Conservation (phyloP, 92 coral and sea anemone genomes). For the Scolanthus callimorphus region DNA sequence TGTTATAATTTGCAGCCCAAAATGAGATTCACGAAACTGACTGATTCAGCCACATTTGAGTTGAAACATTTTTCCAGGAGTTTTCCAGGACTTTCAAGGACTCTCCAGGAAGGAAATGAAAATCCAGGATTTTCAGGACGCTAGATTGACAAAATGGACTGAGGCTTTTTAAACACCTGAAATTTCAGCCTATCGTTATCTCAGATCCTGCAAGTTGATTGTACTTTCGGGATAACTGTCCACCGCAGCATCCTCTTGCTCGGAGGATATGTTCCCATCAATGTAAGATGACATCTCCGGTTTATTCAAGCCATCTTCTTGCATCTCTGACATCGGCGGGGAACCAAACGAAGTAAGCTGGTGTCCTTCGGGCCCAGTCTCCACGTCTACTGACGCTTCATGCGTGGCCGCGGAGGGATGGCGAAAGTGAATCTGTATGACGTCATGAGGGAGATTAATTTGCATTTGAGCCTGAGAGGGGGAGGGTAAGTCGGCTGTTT, state of each 20-base stretch:
- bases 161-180: not conserved
- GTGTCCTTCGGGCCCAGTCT: constrained; percentile 12
- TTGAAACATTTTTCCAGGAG: too few species aligned
- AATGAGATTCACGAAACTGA: too few species aligned
- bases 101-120: too few species aligned
- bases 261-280: constrained; percentile 62
- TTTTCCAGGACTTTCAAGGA: too few species aligned
- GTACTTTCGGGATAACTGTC: constrained; percentile 92
- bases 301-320: constrained; percentile 36
- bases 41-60: too few species aligned
- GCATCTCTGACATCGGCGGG: constrained; percentile 34
- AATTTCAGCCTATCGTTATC: constrained; percentile 26
- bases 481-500: constrained; percentile 25
- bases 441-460: constrained; percentile 50
- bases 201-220: constrained; percentile 87
- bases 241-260: constrained; percentile 65
- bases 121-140: too few species aligned
- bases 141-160: not conserved
- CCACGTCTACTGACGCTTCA: constrained; percentile 36
- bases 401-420: constrained; percentile 31
- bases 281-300: constrained; percentile 53
- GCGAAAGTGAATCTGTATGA: constrained; percentile 50
- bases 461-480: constrained; percentile 21
- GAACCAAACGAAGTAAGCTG: constrained; percentile 26
- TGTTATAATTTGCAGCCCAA: too few species aligned